Conservation (phyloP, 2,888 invertebrate genomes). For the Cheiracanthium punctorium region DNA sequence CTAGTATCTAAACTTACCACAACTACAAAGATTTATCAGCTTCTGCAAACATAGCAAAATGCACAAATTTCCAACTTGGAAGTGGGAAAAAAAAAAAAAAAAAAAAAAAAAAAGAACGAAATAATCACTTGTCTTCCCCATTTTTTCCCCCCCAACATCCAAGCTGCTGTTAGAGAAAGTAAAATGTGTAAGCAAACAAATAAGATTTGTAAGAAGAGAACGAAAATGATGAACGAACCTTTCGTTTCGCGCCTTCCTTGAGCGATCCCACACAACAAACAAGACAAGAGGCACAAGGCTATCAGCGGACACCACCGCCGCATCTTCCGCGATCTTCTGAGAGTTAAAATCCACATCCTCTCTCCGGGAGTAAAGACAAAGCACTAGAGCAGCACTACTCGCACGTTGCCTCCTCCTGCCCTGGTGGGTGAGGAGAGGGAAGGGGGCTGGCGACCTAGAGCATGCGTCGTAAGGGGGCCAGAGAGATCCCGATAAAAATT, state of each 20-base stretch:
- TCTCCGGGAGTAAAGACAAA: not conserved
- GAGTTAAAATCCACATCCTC: slow-evolving; percentile 3
- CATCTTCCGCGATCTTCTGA: not conserved
- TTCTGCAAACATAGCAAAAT: no score
- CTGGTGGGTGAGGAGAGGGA: not conserved
- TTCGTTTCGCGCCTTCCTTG: not conserved
- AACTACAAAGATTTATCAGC: no score
- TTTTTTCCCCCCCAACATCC: no score
- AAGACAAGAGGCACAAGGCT: not conserved
- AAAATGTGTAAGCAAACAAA: no score
- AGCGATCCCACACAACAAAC: not conserved
- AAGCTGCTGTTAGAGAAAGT: no score
- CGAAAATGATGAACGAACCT: not conserved
- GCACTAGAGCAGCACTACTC: not conserved
- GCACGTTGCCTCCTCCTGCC: not conserved
- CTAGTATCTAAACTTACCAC: no score
- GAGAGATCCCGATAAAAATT: not conserved
- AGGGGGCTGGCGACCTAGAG: no score
- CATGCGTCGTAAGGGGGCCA: not conserved
- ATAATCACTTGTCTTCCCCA: no score
- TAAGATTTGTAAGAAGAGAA: no score
- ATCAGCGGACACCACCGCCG: not conserved
- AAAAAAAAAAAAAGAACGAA: no score
- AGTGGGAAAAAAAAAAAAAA: no score
- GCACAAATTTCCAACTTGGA: no score